Percentiles rank a stretch among this genome's conserved stretches.
phyloP scores from a whole-genome alignment of 2,113 vertebrate species.

The Cochlearius cochlearius region DNA sequence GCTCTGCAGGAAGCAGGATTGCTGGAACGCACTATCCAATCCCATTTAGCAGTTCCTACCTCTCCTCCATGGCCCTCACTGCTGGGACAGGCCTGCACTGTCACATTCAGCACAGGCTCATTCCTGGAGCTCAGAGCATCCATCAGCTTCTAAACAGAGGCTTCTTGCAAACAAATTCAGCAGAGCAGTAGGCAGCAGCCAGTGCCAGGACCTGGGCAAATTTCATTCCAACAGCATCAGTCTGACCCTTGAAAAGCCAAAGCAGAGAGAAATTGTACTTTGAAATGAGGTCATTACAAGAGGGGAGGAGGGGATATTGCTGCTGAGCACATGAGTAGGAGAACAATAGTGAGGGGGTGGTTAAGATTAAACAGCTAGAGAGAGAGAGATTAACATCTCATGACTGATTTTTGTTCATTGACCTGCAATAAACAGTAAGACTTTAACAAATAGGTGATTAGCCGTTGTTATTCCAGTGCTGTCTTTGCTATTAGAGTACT shows the following conservation, averaged over 20 bases:
- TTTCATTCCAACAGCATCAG: neutral
- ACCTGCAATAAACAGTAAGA: conserved; percentile 1
- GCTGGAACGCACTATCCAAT: neutral
- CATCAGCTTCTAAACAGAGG: neutral
- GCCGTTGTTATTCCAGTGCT: neutral
- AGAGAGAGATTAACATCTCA: conserved; percentile 43
- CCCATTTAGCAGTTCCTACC: neutral
- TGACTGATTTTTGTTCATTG: conserved; percentile 48
- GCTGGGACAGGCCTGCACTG: neutral
- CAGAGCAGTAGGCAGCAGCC: neutral
- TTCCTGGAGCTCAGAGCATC: neutral
- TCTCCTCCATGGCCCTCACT: neutral
- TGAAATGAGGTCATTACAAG: conserved; percentile 1
- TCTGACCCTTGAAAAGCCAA: neutral
- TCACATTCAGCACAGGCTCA: neutral
- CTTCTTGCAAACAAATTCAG: neutral
- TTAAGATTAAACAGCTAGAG: conserved; percentile 32
- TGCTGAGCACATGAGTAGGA: neutral
- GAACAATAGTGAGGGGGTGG: neutral
- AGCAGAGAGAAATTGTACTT: neutral
- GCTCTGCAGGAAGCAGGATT: neutral
- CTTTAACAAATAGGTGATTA: conserved; percentile 22
- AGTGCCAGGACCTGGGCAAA: neutral
- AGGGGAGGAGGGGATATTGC: neutral
- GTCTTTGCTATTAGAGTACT: neutral